Percentiles rank a stretch among this genome's conserved stretches.
phyloP scores from a whole-genome alignment of 1,140 invertebrate genomes.

The Caenorhabditis tropicalis region DNA sequence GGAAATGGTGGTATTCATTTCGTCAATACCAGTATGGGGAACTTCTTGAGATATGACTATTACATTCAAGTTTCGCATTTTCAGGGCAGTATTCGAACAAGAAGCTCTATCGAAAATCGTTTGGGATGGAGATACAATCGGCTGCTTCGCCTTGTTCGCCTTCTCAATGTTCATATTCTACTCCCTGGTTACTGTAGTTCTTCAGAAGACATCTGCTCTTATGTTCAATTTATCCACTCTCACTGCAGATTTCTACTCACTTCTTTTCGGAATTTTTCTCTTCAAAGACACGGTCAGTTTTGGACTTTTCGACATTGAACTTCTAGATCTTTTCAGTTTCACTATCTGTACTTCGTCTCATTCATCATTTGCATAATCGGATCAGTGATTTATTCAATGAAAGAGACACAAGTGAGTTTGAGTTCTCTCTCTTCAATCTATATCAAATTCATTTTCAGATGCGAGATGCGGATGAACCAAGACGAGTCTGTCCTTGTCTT shows the following conservation, averaged over 20 bases:
- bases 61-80: too few relatives aligned
- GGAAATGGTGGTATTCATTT: too few relatives aligned
- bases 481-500: constrained; percentile 55
- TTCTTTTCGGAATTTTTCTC: constrained; percentile 82
- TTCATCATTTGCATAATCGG: constrained; percentile 66
- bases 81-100: constrained; percentile 76
- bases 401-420: constrained; percentile 47
- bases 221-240: constrained; percentile 83
- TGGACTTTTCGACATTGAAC: not conserved
- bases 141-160: constrained; percentile 77
- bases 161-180: constrained; percentile 81
- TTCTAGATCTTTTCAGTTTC: constrained; percentile 62
- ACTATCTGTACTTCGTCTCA: constrained; percentile 69
- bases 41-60: too few relatives aligned
- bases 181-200: constrained; percentile 80
- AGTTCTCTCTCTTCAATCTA: too few relatives aligned
- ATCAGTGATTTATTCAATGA: constrained; percentile 66
- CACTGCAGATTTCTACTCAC: constrained; percentile 85
- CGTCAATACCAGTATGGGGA: too few relatives aligned
- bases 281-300: constrained; percentile 82
- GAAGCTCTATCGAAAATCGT: constrained; percentile 73
- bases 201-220: constrained; percentile 82
- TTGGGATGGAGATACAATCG: constrained; percentile 76
- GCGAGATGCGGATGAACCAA: constrained; percentile 56
- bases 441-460: too few relatives aligned